Conservation (phyloP, 2,113 vertebrate genomes). For the Albula glossodonta region DNA sequence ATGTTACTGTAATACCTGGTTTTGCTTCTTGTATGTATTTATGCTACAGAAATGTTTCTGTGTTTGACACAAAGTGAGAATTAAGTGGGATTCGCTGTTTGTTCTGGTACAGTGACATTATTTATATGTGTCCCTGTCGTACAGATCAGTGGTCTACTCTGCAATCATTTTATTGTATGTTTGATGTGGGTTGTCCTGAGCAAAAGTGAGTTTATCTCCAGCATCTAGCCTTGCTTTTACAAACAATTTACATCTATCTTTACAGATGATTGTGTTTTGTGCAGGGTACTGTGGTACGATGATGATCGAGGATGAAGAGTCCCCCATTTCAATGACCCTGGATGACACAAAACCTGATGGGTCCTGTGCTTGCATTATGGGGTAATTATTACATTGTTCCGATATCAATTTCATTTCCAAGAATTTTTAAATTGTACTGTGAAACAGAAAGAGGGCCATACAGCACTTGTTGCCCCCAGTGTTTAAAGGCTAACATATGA, state of each 20-base stretch:
- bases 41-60: too few species aligned
- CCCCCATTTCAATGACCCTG: conserved; percentile 41
- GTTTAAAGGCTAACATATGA: too few species aligned
- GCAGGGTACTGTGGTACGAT: conserved; percentile 44
- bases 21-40: too few species aligned
- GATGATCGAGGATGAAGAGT: conserved; percentile 47
- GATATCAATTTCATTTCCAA: neutral
- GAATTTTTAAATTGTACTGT: neutral
- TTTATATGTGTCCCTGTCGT: neutral
- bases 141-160: neutral
- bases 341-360: conserved; percentile 47
- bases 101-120: too few species aligned
- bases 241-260: neutral
- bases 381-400: conserved; percentile 21
- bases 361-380: conserved; percentile 45
- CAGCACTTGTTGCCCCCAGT: too few species aligned
- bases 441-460: too few species aligned
- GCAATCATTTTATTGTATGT: neutral
- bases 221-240: neutral
- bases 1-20: too few species aligned
- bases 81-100: too few species aligned
- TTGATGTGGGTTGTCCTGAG: too few species aligned
- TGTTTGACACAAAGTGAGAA: too few species aligned
- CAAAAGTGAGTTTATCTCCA: neutral
- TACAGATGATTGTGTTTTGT: neutral